Percentiles rank a stretch among this genome's conserved stretches.
Evolutionary conservation across 2,888 invertebrate genomes (phyloP).

Genomic region (Apodemia hepburni): DNA sequence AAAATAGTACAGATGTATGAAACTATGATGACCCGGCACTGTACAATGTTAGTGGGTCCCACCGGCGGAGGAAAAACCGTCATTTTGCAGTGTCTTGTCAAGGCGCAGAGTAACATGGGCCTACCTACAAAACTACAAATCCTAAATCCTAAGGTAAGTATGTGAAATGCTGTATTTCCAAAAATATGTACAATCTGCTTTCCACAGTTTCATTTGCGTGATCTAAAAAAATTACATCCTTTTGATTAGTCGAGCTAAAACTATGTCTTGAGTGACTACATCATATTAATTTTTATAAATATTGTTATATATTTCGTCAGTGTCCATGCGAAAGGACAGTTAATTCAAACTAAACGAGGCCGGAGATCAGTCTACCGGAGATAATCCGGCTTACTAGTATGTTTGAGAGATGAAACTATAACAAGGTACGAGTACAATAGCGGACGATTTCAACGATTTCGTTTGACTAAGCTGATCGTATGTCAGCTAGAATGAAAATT

Average conservation of each 20-base stretch:
- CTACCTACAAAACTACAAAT: constrained; percentile 89
- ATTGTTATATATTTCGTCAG: neutral
- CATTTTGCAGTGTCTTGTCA: constrained; percentile 88
- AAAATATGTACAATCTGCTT: neutral
- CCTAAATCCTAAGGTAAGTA: constrained; percentile 89
- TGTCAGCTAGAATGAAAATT: neutral
- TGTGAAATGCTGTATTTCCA: neutral
- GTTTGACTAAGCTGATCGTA: neutral
- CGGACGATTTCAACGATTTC: neutral
- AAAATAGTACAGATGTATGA: constrained; percentile 95
- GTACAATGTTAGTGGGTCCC: constrained; percentile 95
- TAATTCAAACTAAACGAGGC: neutral
- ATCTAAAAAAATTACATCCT: too few relatives aligned
- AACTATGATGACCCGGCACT: constrained; percentile 97
- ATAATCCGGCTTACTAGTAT: constrained; percentile 3
- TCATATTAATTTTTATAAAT: too few relatives aligned
- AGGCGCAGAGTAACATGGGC: constrained; percentile 88
- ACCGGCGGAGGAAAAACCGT: constrained; percentile 96
- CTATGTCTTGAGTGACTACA: too few relatives aligned
- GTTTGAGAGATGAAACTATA: neutral
- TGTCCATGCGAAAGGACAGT: neutral
- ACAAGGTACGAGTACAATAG: neutral
- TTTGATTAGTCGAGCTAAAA: too few relatives aligned
- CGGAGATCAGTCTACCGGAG: neutral
- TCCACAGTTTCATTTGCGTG: too few relatives aligned